Conservation (phyloP, 2,113 vertebrate species). For the Astur gentilis region DNA sequence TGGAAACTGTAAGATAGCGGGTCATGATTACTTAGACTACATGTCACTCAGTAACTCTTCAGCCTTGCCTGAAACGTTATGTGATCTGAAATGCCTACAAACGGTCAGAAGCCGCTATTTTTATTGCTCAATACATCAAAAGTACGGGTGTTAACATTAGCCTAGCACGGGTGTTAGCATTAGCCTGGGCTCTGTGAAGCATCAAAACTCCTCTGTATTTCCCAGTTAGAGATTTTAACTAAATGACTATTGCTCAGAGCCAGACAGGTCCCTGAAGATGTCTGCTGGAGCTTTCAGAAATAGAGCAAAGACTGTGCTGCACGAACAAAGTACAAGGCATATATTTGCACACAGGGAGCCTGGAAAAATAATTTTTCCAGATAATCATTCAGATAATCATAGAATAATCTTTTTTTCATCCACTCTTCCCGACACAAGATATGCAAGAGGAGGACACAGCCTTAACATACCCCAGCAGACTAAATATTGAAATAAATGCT, state of each 20-base stretch:
- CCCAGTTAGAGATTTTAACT: not conserved
- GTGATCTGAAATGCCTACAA: not conserved
- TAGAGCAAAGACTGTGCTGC: not conserved
- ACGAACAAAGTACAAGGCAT: not conserved
- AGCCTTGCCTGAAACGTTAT: not conserved
- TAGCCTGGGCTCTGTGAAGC: not conserved
- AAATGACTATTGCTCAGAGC: not conserved
- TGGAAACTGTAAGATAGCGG: not conserved
- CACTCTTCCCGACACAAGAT: not conserved
- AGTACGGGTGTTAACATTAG: not conserved
- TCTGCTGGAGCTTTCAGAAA: not conserved
- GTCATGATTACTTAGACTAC: not conserved
- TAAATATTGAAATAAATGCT: not conserved
- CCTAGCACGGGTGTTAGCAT: not conserved
- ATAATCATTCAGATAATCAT: not conserved
- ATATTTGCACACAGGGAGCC: not conserved
- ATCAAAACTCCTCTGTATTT: not conserved
- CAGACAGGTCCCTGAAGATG: not conserved
- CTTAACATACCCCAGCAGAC: not conserved
- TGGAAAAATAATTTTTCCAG: slow-evolving; percentile 14
- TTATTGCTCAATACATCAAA: not conserved
- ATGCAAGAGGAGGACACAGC: not conserved
- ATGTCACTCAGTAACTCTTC: not conserved
- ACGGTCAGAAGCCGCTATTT: not conserved
- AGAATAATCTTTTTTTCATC: not conserved